Conservation (phyloP, 2,797 vertebrate species). For the Phataginus tetradactyla region DNA sequence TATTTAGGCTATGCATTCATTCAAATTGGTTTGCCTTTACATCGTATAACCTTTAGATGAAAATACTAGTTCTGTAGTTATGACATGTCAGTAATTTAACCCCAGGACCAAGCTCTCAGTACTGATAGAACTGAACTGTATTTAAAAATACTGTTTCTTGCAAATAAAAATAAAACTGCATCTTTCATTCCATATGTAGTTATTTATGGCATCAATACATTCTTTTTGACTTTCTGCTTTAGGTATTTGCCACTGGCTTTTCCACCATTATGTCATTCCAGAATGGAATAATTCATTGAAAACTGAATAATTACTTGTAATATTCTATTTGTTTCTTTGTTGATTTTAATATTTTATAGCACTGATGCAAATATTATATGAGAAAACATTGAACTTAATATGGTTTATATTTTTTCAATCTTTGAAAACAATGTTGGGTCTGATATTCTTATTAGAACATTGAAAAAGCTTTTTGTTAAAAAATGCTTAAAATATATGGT, state of each 20-base stretch:
- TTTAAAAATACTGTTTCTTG: background rate
- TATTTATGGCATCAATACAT: background rate
- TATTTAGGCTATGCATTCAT: background rate
- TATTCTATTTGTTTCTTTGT: background rate
- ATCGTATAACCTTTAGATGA: background rate
- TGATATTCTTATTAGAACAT: background rate
- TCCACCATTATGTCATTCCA: background rate
- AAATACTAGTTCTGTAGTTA: background rate
- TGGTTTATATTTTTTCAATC: background rate
- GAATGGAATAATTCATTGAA: constrained; percentile 6
- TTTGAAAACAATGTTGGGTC: background rate
- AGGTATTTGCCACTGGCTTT: background rate
- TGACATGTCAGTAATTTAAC: background rate
- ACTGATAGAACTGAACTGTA: background rate
- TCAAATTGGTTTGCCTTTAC: background rate
- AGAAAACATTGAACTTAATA: constrained; percentile 6
- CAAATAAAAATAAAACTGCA: background rate
- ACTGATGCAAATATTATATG: background rate
- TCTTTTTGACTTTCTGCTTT: background rate
- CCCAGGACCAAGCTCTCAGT: background rate
- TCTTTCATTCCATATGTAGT: background rate
- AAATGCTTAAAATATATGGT: background rate
- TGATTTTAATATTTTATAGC: constrained; percentile 12
- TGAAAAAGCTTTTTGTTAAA: background rate
- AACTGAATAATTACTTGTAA: constrained; percentile 14